Percentiles rank a stretch among this genome's conserved stretches.
phyloP scores from a whole-genome alignment of 2,888 invertebrate species.

The Boloria euphrosyne region DNA sequence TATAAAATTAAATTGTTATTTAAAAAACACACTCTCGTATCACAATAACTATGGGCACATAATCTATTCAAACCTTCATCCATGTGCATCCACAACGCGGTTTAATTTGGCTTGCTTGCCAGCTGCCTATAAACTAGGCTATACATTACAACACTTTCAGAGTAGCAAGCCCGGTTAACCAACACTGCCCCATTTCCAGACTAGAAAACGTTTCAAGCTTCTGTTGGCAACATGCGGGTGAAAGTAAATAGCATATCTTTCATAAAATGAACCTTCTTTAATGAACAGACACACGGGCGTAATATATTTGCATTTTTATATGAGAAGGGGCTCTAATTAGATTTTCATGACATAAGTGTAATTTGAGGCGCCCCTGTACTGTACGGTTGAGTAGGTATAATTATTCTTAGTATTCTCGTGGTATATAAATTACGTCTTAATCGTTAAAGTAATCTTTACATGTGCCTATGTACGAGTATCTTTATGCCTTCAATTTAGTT shows the following conservation, averaged over 20 bases:
- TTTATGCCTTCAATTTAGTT: too few species aligned
- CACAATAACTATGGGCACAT: background rate
- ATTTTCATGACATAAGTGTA: background rate
- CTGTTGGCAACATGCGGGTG: constrained; percentile 15
- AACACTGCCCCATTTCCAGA: constrained; percentile 6
- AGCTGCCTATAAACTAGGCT: constrained; percentile 16
- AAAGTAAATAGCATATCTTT: constrained; percentile 11
- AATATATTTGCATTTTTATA: background rate
- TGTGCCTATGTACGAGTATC: too few species aligned
- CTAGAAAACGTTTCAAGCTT: constrained; percentile 24
- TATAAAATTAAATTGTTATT: too few species aligned
- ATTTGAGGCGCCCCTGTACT: too few species aligned
- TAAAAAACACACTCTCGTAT: too few species aligned
- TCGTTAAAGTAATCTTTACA: too few species aligned
- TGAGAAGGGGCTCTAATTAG: background rate
- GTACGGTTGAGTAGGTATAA: too few species aligned
- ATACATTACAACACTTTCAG: constrained; percentile 20
- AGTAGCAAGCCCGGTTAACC: constrained; percentile 18
- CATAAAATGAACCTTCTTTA: background rate
- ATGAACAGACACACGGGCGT: background rate
- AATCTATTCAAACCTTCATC: background rate
- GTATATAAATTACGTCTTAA: too few species aligned
- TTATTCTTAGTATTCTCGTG: too few species aligned
- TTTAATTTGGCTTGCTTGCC: constrained; percentile 21
- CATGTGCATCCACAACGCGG: constrained; percentile 6